Conservation (phyloP, 2,797 vertebrate genomes). For the Pseudomugil gertrudae region DNA sequence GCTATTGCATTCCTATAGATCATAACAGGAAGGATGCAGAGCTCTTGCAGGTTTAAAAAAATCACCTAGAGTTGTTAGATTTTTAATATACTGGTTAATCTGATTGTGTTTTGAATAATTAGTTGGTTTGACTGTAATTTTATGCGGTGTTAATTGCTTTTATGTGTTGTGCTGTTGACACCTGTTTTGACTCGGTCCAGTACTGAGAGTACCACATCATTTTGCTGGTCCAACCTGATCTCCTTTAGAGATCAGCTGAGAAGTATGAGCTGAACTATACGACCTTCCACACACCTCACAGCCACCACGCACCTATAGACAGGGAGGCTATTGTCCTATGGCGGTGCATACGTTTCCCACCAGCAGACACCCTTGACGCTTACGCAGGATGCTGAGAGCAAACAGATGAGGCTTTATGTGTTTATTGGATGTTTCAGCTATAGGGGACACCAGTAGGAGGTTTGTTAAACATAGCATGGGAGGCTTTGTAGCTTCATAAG, state of each 20-base stretch:
- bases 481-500: not conserved
- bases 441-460: not conserved
- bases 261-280: slow-evolving; percentile 10
- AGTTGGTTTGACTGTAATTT: slow-evolving; percentile 2
- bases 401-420: slow-evolving; percentile 16
- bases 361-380: not conserved
- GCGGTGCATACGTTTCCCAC: not conserved
- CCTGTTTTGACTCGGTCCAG: not conserved
- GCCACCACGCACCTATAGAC: not conserved
- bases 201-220: slow-evolving; percentile 10
- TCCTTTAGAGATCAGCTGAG: slow-evolving; percentile 7
- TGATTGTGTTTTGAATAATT: not conserved
- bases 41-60: not conserved
- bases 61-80: not conserved
- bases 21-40: not conserved
- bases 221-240: slow-evolving; percentile 36
- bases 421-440: not conserved
- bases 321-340: not conserved
- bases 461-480: slow-evolving; percentile 4
- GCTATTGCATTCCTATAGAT: slow-evolving; percentile 1
- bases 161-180: slow-evolving; percentile 1
- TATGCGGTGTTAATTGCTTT: not conserved
- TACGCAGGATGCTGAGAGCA: not conserved
- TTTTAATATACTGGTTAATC: not conserved
- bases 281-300: not conserved